These are phyloP conservation scores for Cephus runcator DNA, from an alignment of 2,888 invertebrate species.

Conservation along the genomic window DNA sequence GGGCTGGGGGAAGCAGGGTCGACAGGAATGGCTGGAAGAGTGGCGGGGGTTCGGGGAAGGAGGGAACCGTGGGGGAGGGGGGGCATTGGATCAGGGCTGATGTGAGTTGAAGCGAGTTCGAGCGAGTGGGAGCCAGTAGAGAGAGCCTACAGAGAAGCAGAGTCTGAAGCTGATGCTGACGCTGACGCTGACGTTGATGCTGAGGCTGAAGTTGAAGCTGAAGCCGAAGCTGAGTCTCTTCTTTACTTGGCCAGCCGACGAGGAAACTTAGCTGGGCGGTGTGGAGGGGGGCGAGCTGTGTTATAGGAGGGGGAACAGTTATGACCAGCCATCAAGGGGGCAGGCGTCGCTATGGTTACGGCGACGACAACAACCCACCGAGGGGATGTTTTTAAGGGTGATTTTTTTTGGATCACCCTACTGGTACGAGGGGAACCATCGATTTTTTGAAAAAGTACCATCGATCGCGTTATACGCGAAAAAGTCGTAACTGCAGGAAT, in stretches of 20 bases:
- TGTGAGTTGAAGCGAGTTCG: slow-evolving; percentile 5
- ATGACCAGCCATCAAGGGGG: slow-evolving; percentile 58
- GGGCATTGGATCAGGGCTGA: slow-evolving; percentile 4
- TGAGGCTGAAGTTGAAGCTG: background rate
- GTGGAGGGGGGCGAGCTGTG: slow-evolving; percentile 18
- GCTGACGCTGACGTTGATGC: background rate
- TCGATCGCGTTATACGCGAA: background rate
- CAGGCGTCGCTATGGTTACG: slow-evolving; percentile 60
- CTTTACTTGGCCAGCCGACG: slow-evolving; percentile 53
- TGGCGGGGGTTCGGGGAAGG: slow-evolving; percentile 16
- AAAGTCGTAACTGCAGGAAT: background rate
- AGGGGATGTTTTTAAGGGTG: slow-evolving; percentile 50
- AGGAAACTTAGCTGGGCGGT: slow-evolving; percentile 48
- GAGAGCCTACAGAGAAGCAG: slow-evolving; percentile 14
- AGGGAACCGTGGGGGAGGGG: background rate
- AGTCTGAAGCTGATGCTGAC: background rate
- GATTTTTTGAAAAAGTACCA: background rate
- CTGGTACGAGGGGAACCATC: background rate
- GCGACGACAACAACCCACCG: slow-evolving; percentile 60
- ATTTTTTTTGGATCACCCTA: background rate
- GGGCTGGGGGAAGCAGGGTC: slow-evolving; percentile 23
- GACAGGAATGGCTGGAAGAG: slow-evolving; percentile 26
- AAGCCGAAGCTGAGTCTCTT: slow-evolving; percentile 35
- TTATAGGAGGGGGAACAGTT: slow-evolving; percentile 41
- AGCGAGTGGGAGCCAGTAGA: slow-evolving; percentile 8